phyloP scores from a whole-genome alignment of 2,888 invertebrate genomes.

The Cylloceria caligata region DNA sequence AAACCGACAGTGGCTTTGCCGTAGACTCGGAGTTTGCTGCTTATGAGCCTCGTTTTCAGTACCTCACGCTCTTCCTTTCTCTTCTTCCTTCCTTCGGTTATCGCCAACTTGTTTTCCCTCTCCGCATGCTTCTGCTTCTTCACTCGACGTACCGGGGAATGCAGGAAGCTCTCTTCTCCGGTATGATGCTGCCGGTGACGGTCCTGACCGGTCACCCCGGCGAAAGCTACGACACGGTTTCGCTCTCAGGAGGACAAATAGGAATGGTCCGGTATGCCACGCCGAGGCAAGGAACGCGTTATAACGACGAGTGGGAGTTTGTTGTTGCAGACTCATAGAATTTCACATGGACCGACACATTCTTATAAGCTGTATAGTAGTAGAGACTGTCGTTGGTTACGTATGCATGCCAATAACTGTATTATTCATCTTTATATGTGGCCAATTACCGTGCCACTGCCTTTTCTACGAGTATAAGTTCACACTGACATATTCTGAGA shows the following conservation, averaged over 20 bases:
- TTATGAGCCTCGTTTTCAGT: conserved; percentile 59
- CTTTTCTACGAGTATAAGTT: not conserved
- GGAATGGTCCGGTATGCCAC: conserved; percentile 74
- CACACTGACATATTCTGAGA: conserved; percentile 2
- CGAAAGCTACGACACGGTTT: conserved; percentile 82
- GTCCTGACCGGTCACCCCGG: conserved; percentile 75
- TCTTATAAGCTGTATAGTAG: conserved; percentile 1
- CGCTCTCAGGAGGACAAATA: conserved; percentile 83
- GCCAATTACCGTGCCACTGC: not conserved
- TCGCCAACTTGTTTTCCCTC: conserved; percentile 10
- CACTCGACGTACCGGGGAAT: conserved; percentile 32
- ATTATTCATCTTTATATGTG: not conserved
- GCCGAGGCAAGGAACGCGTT: conserved; percentile 71
- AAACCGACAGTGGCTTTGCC: conserved; percentile 71
- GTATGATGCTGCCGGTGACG: conserved; percentile 52
- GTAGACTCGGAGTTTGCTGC: conserved; percentile 35
- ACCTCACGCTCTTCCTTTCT: conserved; percentile 16
- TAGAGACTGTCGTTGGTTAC: not conserved
- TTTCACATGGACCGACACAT: conserved; percentile 22
- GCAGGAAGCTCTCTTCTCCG: conserved; percentile 44
- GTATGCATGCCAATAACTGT: not conserved
- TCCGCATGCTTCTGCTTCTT: not conserved
- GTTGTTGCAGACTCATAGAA: conserved; percentile 68
- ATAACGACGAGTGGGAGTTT: conserved; percentile 80
- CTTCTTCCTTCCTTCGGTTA: conserved; percentile 32